These are phyloP conservation scores for Neoniphon sammara DNA, from an alignment of 2,797 vertebrate species.

Conservation along the genomic window DNA sequence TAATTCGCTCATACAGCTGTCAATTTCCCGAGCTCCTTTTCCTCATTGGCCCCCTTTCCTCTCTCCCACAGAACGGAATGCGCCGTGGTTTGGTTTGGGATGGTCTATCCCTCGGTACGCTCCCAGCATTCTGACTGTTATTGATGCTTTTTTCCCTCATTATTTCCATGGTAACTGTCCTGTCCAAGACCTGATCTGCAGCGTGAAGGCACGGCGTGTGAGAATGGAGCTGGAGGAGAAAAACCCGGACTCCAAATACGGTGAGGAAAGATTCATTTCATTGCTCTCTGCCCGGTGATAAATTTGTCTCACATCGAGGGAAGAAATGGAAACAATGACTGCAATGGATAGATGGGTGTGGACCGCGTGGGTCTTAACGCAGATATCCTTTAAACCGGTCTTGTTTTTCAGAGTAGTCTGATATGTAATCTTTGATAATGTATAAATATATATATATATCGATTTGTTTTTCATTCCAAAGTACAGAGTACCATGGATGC, in stretches of 20 bases:
- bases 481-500: not conserved
- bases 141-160: slow-evolving; percentile 59
- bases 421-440: not conserved
- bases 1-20: slow-evolving; percentile 60
- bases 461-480: not conserved
- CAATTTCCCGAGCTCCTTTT: not conserved
- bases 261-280: slow-evolving; percentile 62
- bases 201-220: slow-evolving; percentile 27
- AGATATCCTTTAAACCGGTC: slow-evolving; percentile 33
- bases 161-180: slow-evolving; percentile 79
- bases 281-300: slow-evolving; percentile 1
- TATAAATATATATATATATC: not conserved
- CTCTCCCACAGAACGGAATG: slow-evolving; percentile 50
- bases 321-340: slow-evolving; percentile 81
- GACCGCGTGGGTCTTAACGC: slow-evolving; percentile 70
- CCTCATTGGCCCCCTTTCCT: slow-evolving; percentile 62
- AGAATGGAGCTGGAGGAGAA: slow-evolving; percentile 83
- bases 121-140: slow-evolving; percentile 28
- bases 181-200: slow-evolving; percentile 56
- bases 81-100: slow-evolving; percentile 40
- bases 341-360: slow-evolving; percentile 79
- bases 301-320: slow-evolving; percentile 39
- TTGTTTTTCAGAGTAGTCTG: slow-evolving; percentile 6
- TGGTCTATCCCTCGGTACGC: slow-evolving; percentile 24
- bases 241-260: slow-evolving; percentile 81